Conservation (phyloP, 2,888 invertebrate species). For the Pristionchus maxplancki region DNA sequence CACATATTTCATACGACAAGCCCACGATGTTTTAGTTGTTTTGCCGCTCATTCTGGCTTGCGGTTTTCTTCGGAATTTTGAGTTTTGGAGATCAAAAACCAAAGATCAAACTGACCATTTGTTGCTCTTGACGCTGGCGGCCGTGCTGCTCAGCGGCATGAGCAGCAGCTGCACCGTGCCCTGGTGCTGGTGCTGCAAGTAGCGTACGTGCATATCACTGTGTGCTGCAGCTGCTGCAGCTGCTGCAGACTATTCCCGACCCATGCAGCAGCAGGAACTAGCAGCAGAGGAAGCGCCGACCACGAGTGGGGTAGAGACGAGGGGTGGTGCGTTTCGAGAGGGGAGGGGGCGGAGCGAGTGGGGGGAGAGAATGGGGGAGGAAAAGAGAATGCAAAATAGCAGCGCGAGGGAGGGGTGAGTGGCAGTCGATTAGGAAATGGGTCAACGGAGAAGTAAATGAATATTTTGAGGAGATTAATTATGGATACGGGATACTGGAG, state of each 20-base stretch:
- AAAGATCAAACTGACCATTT: conserved; percentile 68
- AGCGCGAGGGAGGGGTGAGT: background rate
- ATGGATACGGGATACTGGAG: background rate
- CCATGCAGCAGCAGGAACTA: background rate
- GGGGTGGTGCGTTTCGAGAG: conserved; percentile 1
- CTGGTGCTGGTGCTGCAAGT: conserved; percentile 76
- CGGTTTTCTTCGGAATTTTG: too few species aligned
- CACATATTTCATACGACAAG: background rate
- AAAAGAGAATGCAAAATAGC: conserved; percentile 41
- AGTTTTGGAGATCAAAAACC: background rate
- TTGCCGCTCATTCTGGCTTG: background rate
- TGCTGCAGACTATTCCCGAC: background rate
- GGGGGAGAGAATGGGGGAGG: background rate
- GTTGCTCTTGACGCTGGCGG: conserved; percentile 70
- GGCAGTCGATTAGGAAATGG: background rate
- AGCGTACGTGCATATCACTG: conserved; percentile 72
- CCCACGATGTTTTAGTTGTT: background rate
- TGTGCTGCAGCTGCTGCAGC: conserved; percentile 25
- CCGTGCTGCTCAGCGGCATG: conserved; percentile 74
- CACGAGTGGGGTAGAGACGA: background rate
- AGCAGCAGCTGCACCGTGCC: conserved; percentile 77
- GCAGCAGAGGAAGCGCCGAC: too few species aligned
- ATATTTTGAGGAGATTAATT: background rate
- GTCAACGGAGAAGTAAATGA: background rate
- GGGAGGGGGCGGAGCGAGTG: conserved; percentile 5